These are phyloP conservation scores for Sebastes schlegelii DNA, from an alignment of 2,113 vertebrate species.

Conservation along the genomic window DNA sequence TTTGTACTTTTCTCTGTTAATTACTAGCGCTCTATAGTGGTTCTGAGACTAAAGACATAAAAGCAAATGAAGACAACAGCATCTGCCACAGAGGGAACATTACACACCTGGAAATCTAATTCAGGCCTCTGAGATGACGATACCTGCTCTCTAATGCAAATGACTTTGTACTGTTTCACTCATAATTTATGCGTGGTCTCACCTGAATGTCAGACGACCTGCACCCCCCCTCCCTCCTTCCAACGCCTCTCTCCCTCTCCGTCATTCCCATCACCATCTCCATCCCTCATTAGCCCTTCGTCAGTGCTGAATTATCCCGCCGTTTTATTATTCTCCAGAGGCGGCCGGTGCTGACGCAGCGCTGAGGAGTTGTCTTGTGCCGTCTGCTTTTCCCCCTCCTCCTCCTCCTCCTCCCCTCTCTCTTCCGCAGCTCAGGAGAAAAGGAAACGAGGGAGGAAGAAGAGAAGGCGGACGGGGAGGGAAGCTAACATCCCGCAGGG, in stretches of 20 bases:
- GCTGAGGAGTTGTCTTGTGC: constrained; percentile 45
- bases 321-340: constrained; percentile 66
- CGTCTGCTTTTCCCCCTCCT: constrained; percentile 9
- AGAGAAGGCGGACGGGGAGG: constrained; percentile 5
- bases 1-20: neutral
- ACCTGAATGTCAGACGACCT: constrained; percentile 45
- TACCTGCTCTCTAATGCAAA: neutral
- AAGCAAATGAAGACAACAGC: neutral
- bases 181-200: constrained; percentile 21
- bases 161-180: neutral
- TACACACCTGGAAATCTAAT: neutral
- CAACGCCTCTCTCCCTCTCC: neutral
- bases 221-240: neutral
- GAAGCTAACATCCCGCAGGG: constrained; percentile 2
- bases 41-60: neutral
- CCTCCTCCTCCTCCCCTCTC: neutral
- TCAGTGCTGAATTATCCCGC: constrained; percentile 69
- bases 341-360: constrained; percentile 66
- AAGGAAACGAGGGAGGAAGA: constrained; percentile 8
- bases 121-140: neutral
- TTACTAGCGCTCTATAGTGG: neutral
- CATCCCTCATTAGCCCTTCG: constrained; percentile 60
- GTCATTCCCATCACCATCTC: neutral
- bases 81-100: neutral
- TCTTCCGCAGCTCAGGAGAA: constrained; percentile 36